Evolutionary conservation across 2,113 vertebrate genomes (phyloP).

Genomic region (Hirundichthys speculiger): DNA sequence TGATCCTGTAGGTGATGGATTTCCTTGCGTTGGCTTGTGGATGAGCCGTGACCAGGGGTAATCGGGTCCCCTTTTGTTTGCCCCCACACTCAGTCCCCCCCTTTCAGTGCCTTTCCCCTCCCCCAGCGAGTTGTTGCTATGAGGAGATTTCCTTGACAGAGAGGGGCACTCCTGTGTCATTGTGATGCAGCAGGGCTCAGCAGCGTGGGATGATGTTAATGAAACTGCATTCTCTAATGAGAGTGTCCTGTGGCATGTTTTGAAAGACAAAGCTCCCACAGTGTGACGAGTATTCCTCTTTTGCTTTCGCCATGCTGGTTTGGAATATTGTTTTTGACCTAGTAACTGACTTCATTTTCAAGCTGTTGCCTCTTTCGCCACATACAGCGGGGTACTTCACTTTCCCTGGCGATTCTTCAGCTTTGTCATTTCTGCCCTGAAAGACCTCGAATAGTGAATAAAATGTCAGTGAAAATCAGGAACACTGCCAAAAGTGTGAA

Average conservation of each 20-base stretch:
- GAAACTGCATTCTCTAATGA: conserved; percentile 79
- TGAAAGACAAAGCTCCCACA: conserved; percentile 74
- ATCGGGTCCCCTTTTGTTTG: conserved; percentile 76
- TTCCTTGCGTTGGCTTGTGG: conserved; percentile 69
- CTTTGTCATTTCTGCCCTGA: conserved; percentile 35
- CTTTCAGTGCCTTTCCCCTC: conserved; percentile 49
- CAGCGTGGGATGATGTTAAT: conserved; percentile 78
- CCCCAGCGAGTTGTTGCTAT: conserved; percentile 62
- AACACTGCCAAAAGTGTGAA: conserved; percentile 9
- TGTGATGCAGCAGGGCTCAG: conserved; percentile 74
- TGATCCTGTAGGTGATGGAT: conserved; percentile 79
- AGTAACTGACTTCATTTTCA: conserved; percentile 16
- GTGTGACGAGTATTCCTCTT: conserved; percentile 53
- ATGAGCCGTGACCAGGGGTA: conserved; percentile 75
- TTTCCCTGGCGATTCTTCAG: conserved; percentile 52
- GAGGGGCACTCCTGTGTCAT: conserved; percentile 76
- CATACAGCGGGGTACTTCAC: conserved; percentile 27
- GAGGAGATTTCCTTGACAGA: conserved; percentile 72
- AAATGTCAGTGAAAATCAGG: conserved; percentile 11
- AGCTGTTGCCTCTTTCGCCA: conserved; percentile 32
- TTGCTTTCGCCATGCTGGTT: conserved; percentile 54
- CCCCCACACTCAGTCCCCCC: conserved; percentile 27
- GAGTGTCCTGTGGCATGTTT: conserved; percentile 72
- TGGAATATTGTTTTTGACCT: conserved; percentile 59
- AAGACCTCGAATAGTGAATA: conserved; percentile 35